Percentiles rank a stretch among this genome's conserved stretches.
These are phyloP conservation scores for Chaetophractus vellerosus DNA, from an alignment of 2,797 vertebrate species.

Conservation along the genomic window DNA sequence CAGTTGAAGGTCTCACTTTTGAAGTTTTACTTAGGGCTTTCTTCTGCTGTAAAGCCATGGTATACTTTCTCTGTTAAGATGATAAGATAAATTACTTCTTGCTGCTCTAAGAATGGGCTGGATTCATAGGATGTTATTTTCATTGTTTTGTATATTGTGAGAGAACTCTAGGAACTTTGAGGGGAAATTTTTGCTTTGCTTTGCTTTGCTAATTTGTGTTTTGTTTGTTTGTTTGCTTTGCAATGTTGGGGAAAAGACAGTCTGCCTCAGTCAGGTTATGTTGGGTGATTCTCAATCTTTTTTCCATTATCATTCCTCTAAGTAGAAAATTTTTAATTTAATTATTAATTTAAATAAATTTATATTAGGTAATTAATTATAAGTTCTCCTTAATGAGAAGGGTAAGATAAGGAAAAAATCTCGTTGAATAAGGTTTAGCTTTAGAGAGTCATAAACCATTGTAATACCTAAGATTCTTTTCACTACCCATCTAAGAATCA, in stretches of 20 bases:
- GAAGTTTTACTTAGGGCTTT: slow-evolving; percentile 99
- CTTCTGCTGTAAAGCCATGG: slow-evolving; percentile 98
- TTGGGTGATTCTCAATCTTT: slow-evolving; percentile 57
- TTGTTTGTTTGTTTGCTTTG: slow-evolving; percentile 23
- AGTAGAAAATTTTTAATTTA: slow-evolving; percentile 65
- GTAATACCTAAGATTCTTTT: neutral
- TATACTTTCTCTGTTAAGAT: slow-evolving; percentile 89
- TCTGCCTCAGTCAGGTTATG: slow-evolving; percentile 30
- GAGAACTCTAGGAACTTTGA: neutral
- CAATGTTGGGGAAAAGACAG: slow-evolving; percentile 39
- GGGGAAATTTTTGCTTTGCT: slow-evolving; percentile 27
- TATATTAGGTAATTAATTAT: slow-evolving; percentile 69
- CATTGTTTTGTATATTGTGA: neutral
- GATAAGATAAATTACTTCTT: neutral
- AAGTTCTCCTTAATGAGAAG: slow-evolving; percentile 64
- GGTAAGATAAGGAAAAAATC: slow-evolving; percentile 68
- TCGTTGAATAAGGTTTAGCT: slow-evolving; percentile 12
- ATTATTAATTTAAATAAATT: slow-evolving; percentile 75
- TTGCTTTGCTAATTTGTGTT: slow-evolving; percentile 27
- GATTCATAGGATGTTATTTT: slow-evolving; percentile 33
- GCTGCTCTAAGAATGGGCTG: neutral
- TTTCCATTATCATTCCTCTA: slow-evolving; percentile 45
- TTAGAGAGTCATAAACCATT: neutral
- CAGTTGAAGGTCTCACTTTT: slow-evolving; percentile 97
- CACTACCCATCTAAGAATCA: neutral